Conservation (phyloP, 2,888 invertebrate genomes). For the Philaethria dido region DNA sequence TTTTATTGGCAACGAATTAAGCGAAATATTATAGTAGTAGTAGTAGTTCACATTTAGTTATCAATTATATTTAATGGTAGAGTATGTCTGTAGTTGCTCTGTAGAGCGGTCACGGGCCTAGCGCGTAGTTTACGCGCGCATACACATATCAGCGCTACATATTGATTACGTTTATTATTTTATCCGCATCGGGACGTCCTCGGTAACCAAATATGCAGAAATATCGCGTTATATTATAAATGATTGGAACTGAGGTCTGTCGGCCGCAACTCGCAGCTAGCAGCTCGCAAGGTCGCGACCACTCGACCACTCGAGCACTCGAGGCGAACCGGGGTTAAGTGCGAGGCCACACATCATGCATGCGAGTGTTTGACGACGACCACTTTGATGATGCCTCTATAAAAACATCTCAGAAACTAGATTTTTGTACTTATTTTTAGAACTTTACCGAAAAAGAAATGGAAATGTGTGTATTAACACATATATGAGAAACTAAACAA, state of each 20-base stretch:
- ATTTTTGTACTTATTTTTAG: neutral
- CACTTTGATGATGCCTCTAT: neutral
- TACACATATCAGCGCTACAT: neutral
- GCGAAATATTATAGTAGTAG: no score
- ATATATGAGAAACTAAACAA: neutral
- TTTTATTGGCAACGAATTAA: no score
- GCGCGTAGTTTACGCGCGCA: neutral
- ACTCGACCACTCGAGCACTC: neutral
- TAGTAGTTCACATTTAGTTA: no score
- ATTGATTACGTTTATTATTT: conserved; percentile 20
- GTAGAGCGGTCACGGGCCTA: no score
- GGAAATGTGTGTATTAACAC: neutral
- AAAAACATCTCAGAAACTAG: neutral
- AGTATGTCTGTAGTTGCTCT: no score
- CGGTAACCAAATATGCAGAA: conserved; percentile 24
- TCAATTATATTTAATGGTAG: no score
- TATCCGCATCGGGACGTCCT: conserved; percentile 17
- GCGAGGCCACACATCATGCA: conserved; percentile 17
- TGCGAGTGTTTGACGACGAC: neutral
- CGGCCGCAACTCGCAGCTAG: no score
- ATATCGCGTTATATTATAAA: conserved; percentile 10
- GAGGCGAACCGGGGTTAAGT: conserved; percentile 21
- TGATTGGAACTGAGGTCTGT: neutral
- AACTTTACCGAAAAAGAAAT: neutral
- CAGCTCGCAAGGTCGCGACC: conserved; percentile 14